Conservation (phyloP, 2,113 vertebrate genomes). For the Ciconia stormi region DNA sequence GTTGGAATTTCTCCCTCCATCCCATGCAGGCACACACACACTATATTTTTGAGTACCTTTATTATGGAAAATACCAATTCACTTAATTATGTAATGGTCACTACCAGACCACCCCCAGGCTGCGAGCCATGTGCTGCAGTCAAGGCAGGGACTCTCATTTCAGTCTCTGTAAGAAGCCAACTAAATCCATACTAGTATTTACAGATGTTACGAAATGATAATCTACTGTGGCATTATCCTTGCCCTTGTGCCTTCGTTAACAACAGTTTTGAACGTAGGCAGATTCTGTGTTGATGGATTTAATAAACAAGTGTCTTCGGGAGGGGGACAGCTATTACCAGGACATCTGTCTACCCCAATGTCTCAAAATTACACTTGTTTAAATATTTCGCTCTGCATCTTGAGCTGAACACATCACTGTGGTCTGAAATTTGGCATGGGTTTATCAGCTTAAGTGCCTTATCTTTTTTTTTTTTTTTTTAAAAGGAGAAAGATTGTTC, state of each 20-base stretch:
- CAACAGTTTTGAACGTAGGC: background rate
- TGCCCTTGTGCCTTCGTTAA: fast-evolving
- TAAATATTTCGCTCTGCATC: no score
- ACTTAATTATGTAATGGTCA: background rate
- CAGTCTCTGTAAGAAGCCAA: background rate
- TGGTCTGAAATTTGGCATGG: background rate
- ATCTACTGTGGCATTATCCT: background rate
- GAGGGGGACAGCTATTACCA: background rate
- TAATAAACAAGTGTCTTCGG: background rate
- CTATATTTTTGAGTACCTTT: background rate
- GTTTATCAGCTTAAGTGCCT: background rate
- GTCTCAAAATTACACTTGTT: background rate
- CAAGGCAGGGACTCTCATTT: background rate
- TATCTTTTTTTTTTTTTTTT: background rate
- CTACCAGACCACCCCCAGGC: background rate
- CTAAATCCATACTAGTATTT: background rate
- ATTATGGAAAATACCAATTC: background rate
- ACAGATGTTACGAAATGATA: background rate
- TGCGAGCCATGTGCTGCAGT: background rate
- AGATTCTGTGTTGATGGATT: background rate
- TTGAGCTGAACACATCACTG: background rate
- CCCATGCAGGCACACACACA: no score
- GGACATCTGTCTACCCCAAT: fast-evolving
- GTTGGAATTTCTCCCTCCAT: background rate
- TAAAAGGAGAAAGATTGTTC: background rate